These are phyloP conservation scores for Catagonus wagneri DNA, from an alignment of 2,113 vertebrate species.

Conservation along the genomic window DNA sequence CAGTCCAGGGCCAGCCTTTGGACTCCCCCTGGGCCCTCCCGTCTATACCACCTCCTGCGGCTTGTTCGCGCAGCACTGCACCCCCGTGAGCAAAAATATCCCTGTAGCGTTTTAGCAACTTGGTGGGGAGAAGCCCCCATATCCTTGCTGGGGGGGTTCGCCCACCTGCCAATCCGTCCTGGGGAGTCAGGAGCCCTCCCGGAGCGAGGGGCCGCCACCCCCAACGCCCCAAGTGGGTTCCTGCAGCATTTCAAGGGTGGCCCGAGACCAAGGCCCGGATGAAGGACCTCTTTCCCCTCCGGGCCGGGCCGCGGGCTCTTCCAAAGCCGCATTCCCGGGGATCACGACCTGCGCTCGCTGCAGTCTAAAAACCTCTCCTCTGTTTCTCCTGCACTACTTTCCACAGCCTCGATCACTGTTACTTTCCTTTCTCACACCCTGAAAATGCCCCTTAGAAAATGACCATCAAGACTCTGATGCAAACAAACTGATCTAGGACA, in stretches of 20 bases:
- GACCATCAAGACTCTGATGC: not conserved
- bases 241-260: accelerated
- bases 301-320: too few species aligned
- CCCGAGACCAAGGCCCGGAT: too few species aligned
- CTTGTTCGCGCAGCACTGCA: accelerated
- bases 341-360: accelerated
- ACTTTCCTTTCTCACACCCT: not conserved
- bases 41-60: not conserved
- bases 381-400: accelerated
- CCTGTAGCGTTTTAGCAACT: not conserved
- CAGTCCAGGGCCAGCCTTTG: accelerated
- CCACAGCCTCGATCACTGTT: not conserved
- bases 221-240: not conserved
- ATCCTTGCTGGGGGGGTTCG: accelerated
- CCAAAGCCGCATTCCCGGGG: accelerated
- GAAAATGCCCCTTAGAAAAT: not conserved
- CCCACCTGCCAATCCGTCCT: accelerated
- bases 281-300: too few species aligned
- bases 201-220: accelerated
- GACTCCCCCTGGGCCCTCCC: accelerated
- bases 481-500: not conserved
- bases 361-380: too few species aligned
- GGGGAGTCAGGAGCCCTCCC: not conserved
- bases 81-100: not conserved
- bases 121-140: accelerated